phyloP scores from a whole-genome alignment of 2,888 invertebrate species.

The Scaptomyza flava region DNA sequence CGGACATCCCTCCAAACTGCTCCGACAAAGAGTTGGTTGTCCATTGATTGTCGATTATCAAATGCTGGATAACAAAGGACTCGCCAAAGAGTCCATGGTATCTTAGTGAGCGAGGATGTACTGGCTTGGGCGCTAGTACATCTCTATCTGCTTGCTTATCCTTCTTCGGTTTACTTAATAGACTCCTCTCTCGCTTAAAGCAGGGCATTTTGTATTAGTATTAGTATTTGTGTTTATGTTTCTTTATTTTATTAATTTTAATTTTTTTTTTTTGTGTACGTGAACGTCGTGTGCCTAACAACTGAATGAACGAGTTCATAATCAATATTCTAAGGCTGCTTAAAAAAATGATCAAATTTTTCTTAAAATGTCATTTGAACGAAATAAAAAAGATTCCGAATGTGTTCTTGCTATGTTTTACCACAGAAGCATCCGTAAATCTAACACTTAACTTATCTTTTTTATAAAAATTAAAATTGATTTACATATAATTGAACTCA shows the following conservation, averaged over 20 bases:
- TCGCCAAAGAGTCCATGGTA: conserved; percentile 82
- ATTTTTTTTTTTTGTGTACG: not conserved
- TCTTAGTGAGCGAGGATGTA: conserved; percentile 72
- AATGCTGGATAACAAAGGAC: conserved; percentile 76
- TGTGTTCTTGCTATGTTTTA: no score
- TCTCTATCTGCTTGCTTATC: conserved; percentile 36
- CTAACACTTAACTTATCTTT: no score
- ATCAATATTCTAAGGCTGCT: conserved; percentile 2
- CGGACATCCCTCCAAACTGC: conserved; percentile 78
- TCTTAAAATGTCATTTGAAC: not conserved
- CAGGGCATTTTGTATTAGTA: conserved; percentile 27
- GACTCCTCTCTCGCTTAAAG: conserved; percentile 7
- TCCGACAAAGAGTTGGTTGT: conserved; percentile 69
- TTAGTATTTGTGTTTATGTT: not conserved
- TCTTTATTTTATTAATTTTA: not conserved
- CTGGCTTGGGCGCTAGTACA: conserved; percentile 67
- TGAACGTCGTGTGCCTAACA: conserved; percentile 22
- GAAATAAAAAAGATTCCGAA: not conserved
- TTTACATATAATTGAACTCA: not conserved
- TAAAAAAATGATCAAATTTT: not conserved
- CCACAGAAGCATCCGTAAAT: no score
- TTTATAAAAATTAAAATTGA: no score
- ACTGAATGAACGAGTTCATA: not conserved
- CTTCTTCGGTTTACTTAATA: conserved; percentile 9
- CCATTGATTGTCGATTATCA: conserved; percentile 81